Percentiles rank a stretch among this genome's conserved stretches.
Conservation (phyloP, 2,113 vertebrate genomes). For the Pygoscelis antarcticus region DNA sequence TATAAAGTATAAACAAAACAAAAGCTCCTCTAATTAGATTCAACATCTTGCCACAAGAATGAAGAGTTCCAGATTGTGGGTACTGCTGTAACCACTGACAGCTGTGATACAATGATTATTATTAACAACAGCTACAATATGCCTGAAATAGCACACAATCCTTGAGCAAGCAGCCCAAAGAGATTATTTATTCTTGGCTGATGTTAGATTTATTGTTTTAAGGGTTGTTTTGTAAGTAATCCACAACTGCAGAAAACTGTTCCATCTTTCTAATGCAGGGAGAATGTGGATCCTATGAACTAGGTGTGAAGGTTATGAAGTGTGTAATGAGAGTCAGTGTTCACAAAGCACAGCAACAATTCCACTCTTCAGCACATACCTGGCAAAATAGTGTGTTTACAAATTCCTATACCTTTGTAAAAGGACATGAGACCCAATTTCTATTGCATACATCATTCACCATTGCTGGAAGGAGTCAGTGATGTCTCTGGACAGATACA, state of each 20-base stretch:
- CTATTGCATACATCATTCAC: neutral
- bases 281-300: neutral
- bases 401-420: neutral
- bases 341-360: neutral
- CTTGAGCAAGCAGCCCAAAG: neutral
- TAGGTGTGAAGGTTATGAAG: neutral
- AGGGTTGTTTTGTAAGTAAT: neutral
- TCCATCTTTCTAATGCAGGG: neutral
- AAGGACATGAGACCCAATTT: neutral
- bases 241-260: neutral
- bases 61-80: neutral
- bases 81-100: neutral
- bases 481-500: neutral
- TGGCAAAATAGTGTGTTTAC: neutral
- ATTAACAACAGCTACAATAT: neutral
- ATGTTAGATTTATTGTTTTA: neutral
- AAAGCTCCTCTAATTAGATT: neutral
- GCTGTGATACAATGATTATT: neutral
- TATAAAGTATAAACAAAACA: neutral
- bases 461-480: neutral
- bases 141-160: neutral
- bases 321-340: neutral
- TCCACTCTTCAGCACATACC: neutral
- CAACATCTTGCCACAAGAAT: neutral
- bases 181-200: neutral